These are phyloP conservation scores for Nomada hirtipes DNA, from an alignment of 2,888 invertebrate genomes.

Conservation along the genomic window DNA sequence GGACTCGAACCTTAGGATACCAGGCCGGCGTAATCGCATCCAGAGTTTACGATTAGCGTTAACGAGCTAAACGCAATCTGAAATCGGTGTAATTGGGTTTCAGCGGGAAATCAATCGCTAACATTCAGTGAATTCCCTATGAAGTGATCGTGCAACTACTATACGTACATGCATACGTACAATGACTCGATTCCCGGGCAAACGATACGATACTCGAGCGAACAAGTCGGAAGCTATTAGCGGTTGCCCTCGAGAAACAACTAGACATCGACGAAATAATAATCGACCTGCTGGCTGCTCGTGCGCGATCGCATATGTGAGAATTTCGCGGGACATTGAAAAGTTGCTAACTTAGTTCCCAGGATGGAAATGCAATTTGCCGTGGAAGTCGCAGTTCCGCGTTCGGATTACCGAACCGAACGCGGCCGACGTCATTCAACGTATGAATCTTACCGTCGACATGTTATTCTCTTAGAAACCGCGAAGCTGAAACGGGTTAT, in stretches of 20 bases:
- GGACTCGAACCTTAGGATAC: background rate
- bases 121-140: background rate
- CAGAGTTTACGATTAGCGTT: background rate
- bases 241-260: constrained; percentile 19
- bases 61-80: background rate
- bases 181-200: background rate
- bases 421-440: constrained; percentile 27
- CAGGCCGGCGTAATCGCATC: background rate
- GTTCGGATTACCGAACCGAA: constrained; percentile 60
- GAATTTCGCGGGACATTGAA: constrained; percentile 25
- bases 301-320: constrained; percentile 11
- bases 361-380: constrained; percentile 14
- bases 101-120: background rate
- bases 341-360: constrained; percentile 42
- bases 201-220: background rate
- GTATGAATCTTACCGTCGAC: background rate
- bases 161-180: background rate
- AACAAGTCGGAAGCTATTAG: constrained; percentile 16
- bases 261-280: constrained; percentile 43
- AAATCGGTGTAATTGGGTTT: constrained; percentile 7
- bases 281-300: background rate
- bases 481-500: constrained; percentile 13
- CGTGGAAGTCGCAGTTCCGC: constrained; percentile 18
- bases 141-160: background rate
- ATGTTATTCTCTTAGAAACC: constrained; percentile 6